Conservation (phyloP, 2,888 invertebrate genomes). For the Drosophila paranaensis region DNA sequence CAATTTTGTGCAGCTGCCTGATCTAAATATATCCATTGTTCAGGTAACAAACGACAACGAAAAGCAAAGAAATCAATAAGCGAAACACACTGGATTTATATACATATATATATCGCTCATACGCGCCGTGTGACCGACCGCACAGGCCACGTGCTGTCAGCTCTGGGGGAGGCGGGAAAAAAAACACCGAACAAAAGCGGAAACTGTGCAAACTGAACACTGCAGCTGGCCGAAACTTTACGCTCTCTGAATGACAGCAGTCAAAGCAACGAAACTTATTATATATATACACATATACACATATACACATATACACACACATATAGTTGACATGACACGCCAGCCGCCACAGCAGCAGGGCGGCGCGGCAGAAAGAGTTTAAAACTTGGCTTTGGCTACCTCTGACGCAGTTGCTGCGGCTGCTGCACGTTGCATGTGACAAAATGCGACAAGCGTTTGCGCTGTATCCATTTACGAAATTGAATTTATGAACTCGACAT, state of each 20-base stretch:
- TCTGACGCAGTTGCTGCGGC: constrained; percentile 15
- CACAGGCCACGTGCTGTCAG: constrained; percentile 15
- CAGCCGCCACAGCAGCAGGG: constrained; percentile 31
- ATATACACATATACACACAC: too few species aligned
- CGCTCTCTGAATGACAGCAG: constrained; percentile 41
- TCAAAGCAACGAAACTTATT: constrained; percentile 49
- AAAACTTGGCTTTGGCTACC: constrained; percentile 10
- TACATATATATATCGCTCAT: constrained; percentile 23
- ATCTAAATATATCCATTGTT: constrained; percentile 17
- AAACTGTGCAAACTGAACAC: constrained; percentile 19
- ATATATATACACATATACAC: constrained; percentile 25
- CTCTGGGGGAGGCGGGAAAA: neutral
- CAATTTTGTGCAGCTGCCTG: constrained; percentile 31
- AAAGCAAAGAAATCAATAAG: constrained; percentile 44
- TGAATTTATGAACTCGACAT: constrained; percentile 70
- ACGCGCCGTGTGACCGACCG: constrained; percentile 34
- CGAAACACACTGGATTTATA: constrained; percentile 1
- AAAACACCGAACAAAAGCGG: neutral
- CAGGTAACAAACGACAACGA: neutral
- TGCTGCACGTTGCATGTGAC: constrained; percentile 69
- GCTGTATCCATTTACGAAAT: constrained; percentile 62
- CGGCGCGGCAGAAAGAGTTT: neutral
- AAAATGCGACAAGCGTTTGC: constrained; percentile 63
- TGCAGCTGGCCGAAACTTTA: constrained; percentile 39
- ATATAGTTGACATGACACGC: constrained; percentile 48